A percentile compares a stretch with the other conserved stretches of the same genome.
These are phyloP conservation scores for Cygnus buccinator DNA, from an alignment of 2,113 vertebrate species.

Conservation along the genomic window DNA sequence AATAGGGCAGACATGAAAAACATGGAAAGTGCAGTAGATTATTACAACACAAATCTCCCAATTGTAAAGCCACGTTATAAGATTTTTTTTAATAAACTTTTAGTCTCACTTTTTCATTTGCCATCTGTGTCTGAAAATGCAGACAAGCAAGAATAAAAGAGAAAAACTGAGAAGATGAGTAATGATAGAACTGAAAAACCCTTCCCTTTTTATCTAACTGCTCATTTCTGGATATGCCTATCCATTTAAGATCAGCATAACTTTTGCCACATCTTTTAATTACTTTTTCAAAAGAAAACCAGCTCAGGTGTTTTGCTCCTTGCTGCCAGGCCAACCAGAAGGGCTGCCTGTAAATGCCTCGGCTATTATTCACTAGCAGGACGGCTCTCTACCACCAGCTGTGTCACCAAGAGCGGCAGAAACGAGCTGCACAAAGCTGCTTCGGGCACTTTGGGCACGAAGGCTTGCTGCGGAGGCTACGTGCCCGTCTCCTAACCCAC, in stretches of 20 bases:
- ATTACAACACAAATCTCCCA: neutral
- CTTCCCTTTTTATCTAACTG: neutral
- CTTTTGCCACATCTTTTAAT: neutral
- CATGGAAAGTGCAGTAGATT: neutral
- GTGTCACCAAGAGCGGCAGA: neutral
- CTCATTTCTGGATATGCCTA: neutral
- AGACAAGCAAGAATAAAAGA: neutral
- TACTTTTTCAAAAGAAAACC: neutral
- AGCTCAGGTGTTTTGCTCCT: neutral
- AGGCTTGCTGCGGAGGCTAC: neutral
- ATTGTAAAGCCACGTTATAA: neutral
- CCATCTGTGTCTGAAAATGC: neutral
- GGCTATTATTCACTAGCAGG: neutral
- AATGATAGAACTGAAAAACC: neutral
- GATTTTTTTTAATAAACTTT: neutral
- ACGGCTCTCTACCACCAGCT: neutral
- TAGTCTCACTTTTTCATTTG: neutral
- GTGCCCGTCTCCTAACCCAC: rapidly evolving
- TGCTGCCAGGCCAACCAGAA: neutral
- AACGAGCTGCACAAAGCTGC: neutral
- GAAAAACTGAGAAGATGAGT: neutral
- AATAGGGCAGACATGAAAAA: neutral
- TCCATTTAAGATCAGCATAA: neutral
- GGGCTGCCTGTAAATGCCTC: neutral
- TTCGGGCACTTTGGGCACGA: neutral